Percentiles rank a stretch among this genome's conserved stretches.
phyloP scores from a whole-genome alignment of 2,888 invertebrate species.

The Psylliodes chrysocephalus region DNA sequence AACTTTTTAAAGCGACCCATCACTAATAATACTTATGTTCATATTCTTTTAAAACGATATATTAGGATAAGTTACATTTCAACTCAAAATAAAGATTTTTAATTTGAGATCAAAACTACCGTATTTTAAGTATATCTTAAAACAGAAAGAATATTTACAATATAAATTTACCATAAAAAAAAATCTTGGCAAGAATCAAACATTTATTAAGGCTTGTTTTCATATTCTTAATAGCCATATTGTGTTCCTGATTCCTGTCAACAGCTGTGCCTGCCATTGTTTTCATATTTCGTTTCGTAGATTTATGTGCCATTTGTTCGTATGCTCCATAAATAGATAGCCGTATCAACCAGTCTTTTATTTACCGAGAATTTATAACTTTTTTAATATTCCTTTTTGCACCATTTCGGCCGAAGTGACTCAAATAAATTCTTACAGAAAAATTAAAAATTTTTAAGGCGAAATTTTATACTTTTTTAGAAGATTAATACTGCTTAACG shows the following conservation, averaged over 20 bases:
- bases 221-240: slow-evolving; percentile 29
- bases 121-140: too few species aligned
- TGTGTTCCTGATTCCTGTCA: slow-evolving; percentile 20
- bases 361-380: slow-evolving; percentile 1
- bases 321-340: slow-evolving; percentile 22
- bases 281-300: slow-evolving; percentile 21
- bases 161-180: not conserved
- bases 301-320: slow-evolving; percentile 26
- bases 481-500: too few species aligned
- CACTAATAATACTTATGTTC: too few species aligned
- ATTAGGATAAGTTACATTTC: too few species aligned
- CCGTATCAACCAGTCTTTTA: slow-evolving; percentile 1
- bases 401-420: not conserved
- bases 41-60: too few species aligned
- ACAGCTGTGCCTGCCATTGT: slow-evolving; percentile 28
- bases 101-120: too few species aligned
- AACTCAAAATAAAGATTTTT: too few species aligned
- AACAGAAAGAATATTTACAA: not conserved
- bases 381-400: slow-evolving; percentile 1
- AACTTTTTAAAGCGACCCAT: too few species aligned
- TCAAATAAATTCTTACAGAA: not conserved
- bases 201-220: slow-evolving; percentile 20
- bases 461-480: too few species aligned
- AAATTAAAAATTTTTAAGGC: too few species aligned
- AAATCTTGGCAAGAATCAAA: slow-evolving; percentile 19